Evolutionary conservation across 2,888 invertebrate species (phyloP).

Genomic region (Lampropteryx suffumata): DNA sequence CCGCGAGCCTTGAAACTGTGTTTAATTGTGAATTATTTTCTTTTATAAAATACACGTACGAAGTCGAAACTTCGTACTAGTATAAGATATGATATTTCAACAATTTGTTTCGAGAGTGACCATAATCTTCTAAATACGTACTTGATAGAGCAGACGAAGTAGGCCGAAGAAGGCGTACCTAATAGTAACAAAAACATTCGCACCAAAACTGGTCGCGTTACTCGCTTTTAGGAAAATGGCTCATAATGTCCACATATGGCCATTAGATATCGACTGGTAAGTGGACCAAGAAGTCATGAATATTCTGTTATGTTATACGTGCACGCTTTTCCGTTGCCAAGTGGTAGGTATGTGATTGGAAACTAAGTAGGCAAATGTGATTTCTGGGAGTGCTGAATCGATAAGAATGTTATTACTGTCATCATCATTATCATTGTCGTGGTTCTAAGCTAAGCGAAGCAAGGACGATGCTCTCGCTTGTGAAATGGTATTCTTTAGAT

Average conservation of each 20-base stretch:
- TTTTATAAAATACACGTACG: too few species aligned
- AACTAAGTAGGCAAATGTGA: neutral
- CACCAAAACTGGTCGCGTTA: constrained; percentile 1
- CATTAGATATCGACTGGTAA: constrained; percentile 31
- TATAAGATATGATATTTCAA: too few species aligned
- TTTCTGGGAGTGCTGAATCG: neutral
- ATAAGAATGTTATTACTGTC: too few species aligned
- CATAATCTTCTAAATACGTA: too few species aligned
- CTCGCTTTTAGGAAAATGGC: constrained; percentile 44
- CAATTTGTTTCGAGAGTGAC: too few species aligned
- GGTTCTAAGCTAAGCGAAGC: too few species aligned
- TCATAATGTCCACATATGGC: constrained; percentile 22
- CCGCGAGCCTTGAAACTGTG: too few species aligned
- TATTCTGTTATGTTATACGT: constrained; percentile 21
- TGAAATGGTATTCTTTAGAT: too few species aligned
- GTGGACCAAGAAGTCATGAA: constrained; percentile 35
- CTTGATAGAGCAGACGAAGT: neutral
- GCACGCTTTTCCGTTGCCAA: constrained; percentile 25
- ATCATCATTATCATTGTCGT: too few species aligned
- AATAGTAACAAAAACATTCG: neutral
- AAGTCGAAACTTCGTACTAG: too few species aligned
- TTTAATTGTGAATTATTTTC: too few species aligned
- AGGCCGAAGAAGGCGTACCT: neutral
- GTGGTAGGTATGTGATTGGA: constrained; percentile 8
- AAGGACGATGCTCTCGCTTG: too few species aligned